Base-by-base conservation (phyloP, 2,113 vertebrate genomes). In the Clarias macrocephalus region DNA sequence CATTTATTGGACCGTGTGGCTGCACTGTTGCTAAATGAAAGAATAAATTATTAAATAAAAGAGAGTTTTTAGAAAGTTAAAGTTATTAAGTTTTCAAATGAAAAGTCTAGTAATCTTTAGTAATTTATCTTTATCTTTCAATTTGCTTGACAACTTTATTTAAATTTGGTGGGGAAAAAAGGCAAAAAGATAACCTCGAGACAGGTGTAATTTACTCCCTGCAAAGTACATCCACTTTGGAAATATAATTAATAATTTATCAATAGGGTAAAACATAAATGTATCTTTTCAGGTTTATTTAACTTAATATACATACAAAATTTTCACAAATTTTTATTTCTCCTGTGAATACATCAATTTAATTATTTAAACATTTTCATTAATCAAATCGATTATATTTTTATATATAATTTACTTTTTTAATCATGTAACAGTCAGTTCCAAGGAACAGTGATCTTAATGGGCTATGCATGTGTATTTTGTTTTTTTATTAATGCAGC, bases 401-500 rank as follows among this genome's bases (percentile, higher is more conserved):
- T 11, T 0, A 33, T 80, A 18, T 56, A 59, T 30, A 0, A 48
- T 28, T 59, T 10, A 0, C 11, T 33, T 19, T 37, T 59, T 80
- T 0, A 8, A 10, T 13, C 7, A 33, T 56, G 21, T n/a, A 25
- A 42, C 57, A 42, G 6, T 37, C 48, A 63, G 42, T 7, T 28
- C 25, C 60, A 66, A 37, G 5, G 30, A 52, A 2, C 66, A 70
- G 33, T 42, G 7, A 72, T 37, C 25, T 28, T n/a, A n/a, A 5
- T 54, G 23, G 25, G 15, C 54, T 59, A 3, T 42, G 16, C 30
- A 28, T n/a, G 48, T 54, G 10, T 48, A 48, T 19, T 65, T 25
- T 42, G 7, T 37, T 11, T 37, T 37, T 63, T 16, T 85, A 25
- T 70, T 82, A 52, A 42, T 83, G 52, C 90, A 99, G 98, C 98